phyloP scores from a whole-genome alignment of 2,888 invertebrate species.

The Rhopalosiphum nymphaeae region DNA sequence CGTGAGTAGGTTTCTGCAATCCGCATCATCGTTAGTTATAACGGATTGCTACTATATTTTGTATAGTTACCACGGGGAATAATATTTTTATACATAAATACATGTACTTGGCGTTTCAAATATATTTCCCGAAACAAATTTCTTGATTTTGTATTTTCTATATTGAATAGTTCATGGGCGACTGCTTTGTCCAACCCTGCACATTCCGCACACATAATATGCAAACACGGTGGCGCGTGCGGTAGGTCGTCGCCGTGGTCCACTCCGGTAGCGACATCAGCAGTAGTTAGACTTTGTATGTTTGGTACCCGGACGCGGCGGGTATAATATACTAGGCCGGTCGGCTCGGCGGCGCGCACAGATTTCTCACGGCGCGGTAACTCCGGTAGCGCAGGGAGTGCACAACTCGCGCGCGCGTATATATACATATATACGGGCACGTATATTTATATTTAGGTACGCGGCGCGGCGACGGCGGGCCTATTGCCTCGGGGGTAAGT shows the following conservation, averaged over 20 bases:
- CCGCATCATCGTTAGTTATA: no score
- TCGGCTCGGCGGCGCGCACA: slow-evolving; percentile 12
- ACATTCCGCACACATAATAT: neutral
- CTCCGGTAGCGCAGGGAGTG: slow-evolving; percentile 28
- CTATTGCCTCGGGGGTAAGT: slow-evolving; percentile 37
- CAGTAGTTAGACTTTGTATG: slow-evolving; percentile 20
- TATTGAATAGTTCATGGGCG: neutral
- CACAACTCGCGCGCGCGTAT: neutral
- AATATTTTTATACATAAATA: neutral
- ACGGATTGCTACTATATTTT: no score
- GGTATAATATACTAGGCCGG: slow-evolving; percentile 16
- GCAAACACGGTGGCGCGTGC: slow-evolving; percentile 15
- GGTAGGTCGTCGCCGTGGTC: slow-evolving; percentile 32
- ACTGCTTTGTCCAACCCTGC: neutral
- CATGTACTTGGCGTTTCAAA: neutral
- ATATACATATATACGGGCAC: neutral
- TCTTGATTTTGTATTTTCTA: neutral
- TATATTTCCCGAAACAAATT: neutral
- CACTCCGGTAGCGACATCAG: neutral
- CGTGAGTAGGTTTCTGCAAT: neutral
- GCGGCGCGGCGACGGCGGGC: neutral
- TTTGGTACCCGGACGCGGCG: slow-evolving; percentile 26
- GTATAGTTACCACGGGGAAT: neutral
- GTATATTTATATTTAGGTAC: neutral
- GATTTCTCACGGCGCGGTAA: slow-evolving; percentile 60